These are phyloP conservation scores for Alectura lathami DNA, from an alignment of 2,113 vertebrate genomes.

Conservation along the genomic window DNA sequence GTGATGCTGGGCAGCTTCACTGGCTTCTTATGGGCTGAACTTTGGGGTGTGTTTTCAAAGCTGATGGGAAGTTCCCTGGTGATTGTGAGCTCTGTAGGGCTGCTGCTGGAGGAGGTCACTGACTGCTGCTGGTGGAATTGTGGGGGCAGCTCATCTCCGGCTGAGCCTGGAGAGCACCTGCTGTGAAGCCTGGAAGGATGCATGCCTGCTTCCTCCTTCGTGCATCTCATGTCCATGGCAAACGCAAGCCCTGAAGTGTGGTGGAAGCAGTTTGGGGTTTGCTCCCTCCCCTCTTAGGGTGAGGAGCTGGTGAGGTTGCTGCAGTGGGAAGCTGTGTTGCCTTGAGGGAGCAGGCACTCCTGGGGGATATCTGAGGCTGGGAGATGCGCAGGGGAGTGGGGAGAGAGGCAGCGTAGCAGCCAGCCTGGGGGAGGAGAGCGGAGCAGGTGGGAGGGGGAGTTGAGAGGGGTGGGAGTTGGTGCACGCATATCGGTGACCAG, in stretches of 20 bases:
- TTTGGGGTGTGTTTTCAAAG: not conserved
- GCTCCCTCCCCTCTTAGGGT: not conserved
- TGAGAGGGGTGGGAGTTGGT: not conserved
- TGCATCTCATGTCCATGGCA: not conserved
- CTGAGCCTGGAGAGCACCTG: not conserved
- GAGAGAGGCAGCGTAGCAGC: not conserved
- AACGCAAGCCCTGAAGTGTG: not conserved
- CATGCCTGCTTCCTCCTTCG: not conserved
- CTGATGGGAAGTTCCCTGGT: not conserved
- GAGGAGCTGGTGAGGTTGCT: not conserved
- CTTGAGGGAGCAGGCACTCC: not conserved
- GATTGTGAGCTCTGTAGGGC: not conserved
- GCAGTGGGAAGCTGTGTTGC: not conserved
- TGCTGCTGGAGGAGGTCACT: not conserved
- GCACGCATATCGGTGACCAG: slow-evolving; percentile 38
- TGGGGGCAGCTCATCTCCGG: not conserved
- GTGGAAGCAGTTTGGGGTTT: not conserved
- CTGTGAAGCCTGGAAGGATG: not conserved
- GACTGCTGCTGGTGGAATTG: not conserved
- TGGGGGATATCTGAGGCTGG: not conserved
- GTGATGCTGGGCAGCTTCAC: not conserved
- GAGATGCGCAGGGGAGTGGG: not conserved
- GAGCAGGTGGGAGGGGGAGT: slow-evolving; percentile 57
- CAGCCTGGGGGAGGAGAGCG: slow-evolving; percentile 16
- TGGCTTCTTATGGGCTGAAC: not conserved